Evolutionary conservation across 2,888 invertebrate species (phyloP).

Genomic region (Dynastes maya): DNA sequence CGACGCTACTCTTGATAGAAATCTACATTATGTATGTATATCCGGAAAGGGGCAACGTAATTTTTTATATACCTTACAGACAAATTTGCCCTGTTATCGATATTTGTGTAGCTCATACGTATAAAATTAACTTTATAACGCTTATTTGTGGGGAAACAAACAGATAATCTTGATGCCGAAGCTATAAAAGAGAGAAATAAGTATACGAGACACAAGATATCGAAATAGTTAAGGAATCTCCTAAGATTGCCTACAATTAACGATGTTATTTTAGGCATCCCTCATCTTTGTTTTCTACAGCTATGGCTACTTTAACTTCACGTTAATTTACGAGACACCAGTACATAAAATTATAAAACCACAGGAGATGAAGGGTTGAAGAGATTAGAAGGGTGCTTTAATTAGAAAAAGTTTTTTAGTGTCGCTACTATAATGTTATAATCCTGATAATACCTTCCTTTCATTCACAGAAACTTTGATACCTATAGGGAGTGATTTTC

Average conservation of each 20-base stretch:
- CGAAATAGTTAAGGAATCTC: not conserved
- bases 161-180: slow-evolving; percentile 1
- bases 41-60: no score
- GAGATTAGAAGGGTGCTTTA: not conserved
- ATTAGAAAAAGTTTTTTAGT: not conserved
- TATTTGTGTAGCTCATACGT: not conserved
- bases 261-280: not conserved
- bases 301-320: not conserved
- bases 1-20: no score
- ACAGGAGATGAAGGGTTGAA: not conserved
- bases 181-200: not conserved
- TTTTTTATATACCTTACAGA: no score
- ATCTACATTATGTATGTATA: no score
- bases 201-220: not conserved
- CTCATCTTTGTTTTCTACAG: not conserved
- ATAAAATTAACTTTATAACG: slow-evolving; percentile 5
- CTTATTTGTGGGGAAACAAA: not conserved
- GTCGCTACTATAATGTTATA: not conserved
- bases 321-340: slow-evolving; percentile 5
- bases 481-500: no score
- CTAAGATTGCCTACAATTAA: not conserved
- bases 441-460: not conserved
- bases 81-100: not conserved
- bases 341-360: slow-evolving; percentile 18
- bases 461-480: no score